Evolutionary conservation across 1,140 invertebrate species (phyloP).

Genomic region (Thalassaphorura encarpata): DNA sequence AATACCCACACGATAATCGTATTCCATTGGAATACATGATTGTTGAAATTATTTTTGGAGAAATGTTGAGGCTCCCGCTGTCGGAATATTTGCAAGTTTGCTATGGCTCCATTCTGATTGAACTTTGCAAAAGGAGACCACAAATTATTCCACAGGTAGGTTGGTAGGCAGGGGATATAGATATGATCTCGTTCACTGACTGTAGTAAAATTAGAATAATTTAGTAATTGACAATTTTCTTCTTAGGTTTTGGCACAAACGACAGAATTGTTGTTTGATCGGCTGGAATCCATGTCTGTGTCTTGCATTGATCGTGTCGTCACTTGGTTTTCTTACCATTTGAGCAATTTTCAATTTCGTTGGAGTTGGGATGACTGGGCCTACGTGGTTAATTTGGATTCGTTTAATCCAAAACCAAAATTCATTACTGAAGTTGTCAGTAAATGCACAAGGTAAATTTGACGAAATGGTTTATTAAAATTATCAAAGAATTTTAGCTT

Average conservation of each 20-base stretch:
- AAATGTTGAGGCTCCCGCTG: conserved; percentile 85
- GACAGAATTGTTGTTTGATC: conserved; percentile 90
- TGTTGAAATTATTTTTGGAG: conserved; percentile 90
- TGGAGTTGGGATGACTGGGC: conserved; percentile 99
- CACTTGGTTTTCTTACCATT: conserved; percentile 96
- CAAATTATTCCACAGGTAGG: conserved; percentile 93
- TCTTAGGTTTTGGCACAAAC: conserved; percentile 80
- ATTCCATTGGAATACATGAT: conserved; percentile 97
- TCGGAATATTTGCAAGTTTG: conserved; percentile 81
- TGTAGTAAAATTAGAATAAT: too few species aligned
- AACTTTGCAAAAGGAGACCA: conserved; percentile 93
- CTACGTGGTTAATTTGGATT: conserved; percentile 67
- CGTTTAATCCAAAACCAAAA: conserved; percentile 86
- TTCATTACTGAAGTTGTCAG: conserved; percentile 88
- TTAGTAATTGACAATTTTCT: too few species aligned
- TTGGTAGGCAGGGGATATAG: too few species aligned
- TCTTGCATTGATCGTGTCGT: conserved; percentile 94
- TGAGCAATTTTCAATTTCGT: conserved; percentile 98
- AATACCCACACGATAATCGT: conserved; percentile 84
- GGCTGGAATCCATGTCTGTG: conserved; percentile 94
- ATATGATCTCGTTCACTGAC: too few species aligned
- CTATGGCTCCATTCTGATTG: conserved; percentile 92
- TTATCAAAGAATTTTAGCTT: conserved; percentile 5
- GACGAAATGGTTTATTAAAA: neutral
- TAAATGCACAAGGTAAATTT: conserved; percentile 68